Conservation (phyloP, 35 echinoderm and acorn worm genomes). For the Patiria miniata region DNA sequence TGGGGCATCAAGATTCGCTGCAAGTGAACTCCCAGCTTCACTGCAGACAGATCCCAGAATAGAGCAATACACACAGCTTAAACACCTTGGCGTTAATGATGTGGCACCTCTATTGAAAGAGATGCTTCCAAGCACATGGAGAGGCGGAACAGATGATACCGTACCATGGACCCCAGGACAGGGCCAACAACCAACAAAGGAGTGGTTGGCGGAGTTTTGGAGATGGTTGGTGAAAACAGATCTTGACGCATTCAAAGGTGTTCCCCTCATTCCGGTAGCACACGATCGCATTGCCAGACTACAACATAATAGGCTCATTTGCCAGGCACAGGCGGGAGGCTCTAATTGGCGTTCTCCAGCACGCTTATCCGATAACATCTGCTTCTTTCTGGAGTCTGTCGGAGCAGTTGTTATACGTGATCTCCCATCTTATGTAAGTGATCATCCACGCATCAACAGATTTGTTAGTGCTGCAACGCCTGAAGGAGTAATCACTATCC, state of each 20-base stretch:
- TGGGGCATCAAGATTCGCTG: neutral
- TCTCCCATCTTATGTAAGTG: neutral
- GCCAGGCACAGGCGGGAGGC: no score
- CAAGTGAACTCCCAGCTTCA: neutral
- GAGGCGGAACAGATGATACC: neutral
- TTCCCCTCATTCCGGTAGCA: neutral
- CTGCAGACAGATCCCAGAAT: neutral
- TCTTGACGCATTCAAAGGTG: neutral
- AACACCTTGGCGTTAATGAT: neutral
- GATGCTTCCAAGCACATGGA: neutral
- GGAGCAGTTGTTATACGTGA: neutral
- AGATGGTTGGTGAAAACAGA: neutral
- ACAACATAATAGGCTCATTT: neutral
- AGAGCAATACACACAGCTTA: neutral
- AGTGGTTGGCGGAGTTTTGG: slow-evolving; percentile 17
- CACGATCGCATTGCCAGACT: neutral
- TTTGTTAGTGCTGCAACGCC: neutral
- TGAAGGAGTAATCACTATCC: neutral
- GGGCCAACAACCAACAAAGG: neutral
- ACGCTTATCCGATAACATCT: neutral
- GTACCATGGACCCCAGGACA: slow-evolving; percentile 1
- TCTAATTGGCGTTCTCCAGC: no score
- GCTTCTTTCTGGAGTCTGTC: neutral
- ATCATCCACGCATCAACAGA: neutral
- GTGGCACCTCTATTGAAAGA: neutral